Percentiles rank a stretch among this genome's conserved stretches.
Conservation (phyloP, 1,140 invertebrate genomes). For the Drosophila baimaii region DNA sequence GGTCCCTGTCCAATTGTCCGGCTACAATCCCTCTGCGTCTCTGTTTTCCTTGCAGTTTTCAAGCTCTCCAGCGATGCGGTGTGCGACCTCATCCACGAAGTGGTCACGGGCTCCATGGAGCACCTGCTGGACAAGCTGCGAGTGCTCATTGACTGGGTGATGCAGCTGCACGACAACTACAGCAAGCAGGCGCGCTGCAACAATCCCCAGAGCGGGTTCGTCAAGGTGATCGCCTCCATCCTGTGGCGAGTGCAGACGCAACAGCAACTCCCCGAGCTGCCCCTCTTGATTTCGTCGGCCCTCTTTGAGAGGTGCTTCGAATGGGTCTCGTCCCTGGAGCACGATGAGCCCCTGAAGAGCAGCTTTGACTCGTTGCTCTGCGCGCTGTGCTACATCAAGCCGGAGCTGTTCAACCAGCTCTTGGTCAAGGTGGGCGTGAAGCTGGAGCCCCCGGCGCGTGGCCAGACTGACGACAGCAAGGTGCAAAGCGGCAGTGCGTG, state of each 20-base stretch:
- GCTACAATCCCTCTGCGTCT: background rate
- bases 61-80: conserved; percentile 87
- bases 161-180: conserved; percentile 75
- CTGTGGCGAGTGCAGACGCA: conserved; percentile 91
- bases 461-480: conserved; percentile 90
- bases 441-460: conserved; percentile 68
- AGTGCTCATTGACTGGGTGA: conserved; percentile 77
- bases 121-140: conserved; percentile 84
- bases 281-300: conserved; percentile 87
- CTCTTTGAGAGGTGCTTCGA: conserved; percentile 90
- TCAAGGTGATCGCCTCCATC: conserved; percentile 89
- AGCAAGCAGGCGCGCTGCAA: conserved; percentile 72
- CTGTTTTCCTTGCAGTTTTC: conserved; percentile 57
- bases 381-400: conserved; percentile 92
- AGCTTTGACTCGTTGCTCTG: conserved; percentile 90
- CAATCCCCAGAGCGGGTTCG: conserved; percentile 83
- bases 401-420: conserved; percentile 90
- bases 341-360: conserved; percentile 90
- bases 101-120: conserved; percentile 87
- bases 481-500: conserved; percentile 86
- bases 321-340: conserved; percentile 89
- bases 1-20: no score
- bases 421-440: conserved; percentile 90
- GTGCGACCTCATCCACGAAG: conserved; percentile 91
- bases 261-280: conserved; percentile 87